These are phyloP conservation scores for Eciton burchellii DNA, from an alignment of 1,140 invertebrate species.

Conservation along the genomic window DNA sequence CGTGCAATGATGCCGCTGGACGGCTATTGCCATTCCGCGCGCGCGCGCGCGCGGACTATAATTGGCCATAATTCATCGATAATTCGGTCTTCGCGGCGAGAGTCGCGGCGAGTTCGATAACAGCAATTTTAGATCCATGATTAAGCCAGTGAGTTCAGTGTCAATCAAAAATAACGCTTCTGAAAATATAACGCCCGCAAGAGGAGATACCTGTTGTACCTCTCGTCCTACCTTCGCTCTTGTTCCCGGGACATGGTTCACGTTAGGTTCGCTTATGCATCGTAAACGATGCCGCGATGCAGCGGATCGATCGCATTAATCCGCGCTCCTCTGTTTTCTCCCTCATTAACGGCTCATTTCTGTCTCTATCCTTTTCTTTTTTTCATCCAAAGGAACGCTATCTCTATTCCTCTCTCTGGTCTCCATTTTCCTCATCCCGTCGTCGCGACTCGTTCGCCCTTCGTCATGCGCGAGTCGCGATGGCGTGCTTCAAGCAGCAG, in stretches of 20 bases:
- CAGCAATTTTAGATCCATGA: not conserved
- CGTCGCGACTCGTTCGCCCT: conserved; percentile 11
- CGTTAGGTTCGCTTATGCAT: not conserved
- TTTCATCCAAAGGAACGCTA: too few species aligned
- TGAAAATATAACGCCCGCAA: conserved; percentile 23
- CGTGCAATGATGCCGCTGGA: not conserved
- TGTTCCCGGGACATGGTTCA: not conserved
- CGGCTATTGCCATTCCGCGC: not conserved
- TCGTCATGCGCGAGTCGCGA: too few species aligned
- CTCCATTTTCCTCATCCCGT: not conserved
- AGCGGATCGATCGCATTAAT: conserved; percentile 13
- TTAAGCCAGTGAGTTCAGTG: too few species aligned
- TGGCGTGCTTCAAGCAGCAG: too few species aligned
- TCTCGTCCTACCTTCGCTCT: not conserved
- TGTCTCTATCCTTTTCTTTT: too few species aligned
- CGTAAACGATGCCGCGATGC: not conserved
- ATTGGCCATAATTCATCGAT: not conserved
- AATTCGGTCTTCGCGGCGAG: conserved; percentile 2
- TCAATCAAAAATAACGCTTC: not conserved
- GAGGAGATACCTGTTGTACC: not conserved
- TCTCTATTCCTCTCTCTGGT: too few species aligned
- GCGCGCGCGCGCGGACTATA: conserved; percentile 6
- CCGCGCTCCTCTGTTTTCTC: not conserved
- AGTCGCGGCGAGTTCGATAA: conserved; percentile 4
- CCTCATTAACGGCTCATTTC: conserved; percentile 10